A percentile compares a stretch with the other conserved stretches of the same genome.
These are phyloP conservation scores for Sebastes goodei DNA, from an alignment of 2,797 vertebrate species.

Conservation along the genomic window DNA sequence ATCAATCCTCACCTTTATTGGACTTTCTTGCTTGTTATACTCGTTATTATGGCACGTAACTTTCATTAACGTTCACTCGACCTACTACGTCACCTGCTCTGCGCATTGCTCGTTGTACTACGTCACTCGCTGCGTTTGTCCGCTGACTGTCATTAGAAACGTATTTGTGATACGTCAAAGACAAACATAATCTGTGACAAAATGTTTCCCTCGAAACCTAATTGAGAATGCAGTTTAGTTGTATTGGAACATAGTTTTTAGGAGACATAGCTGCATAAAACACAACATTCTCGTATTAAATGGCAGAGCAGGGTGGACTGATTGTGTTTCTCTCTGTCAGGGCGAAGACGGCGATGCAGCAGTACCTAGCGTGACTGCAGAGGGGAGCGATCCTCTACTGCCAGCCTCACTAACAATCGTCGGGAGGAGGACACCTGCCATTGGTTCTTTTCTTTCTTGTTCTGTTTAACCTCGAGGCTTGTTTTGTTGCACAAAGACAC, in stretches of 20 bases:
- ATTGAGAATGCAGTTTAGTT: too few species aligned
- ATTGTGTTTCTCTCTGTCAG: conserved; percentile 72
- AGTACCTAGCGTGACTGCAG: conserved; percentile 94
- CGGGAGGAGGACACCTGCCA: conserved; percentile 72
- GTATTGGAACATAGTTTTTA: too few species aligned
- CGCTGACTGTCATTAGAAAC: too few species aligned
- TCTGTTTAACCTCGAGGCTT: conserved; percentile 52
- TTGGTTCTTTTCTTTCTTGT: conserved; percentile 60
- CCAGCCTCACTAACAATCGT: conserved; percentile 62
- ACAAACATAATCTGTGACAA: too few species aligned
- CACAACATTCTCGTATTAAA: fast-evolving
- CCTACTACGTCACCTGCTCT: too few species aligned
- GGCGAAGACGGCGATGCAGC: conserved; percentile 98
- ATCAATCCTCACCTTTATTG: too few species aligned
- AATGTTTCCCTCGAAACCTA: fast-evolving
- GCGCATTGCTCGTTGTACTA: too few species aligned
- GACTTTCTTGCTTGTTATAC: too few species aligned
- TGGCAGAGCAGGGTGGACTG: not conserved
- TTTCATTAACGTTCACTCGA: too few species aligned
- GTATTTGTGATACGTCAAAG: too few species aligned
- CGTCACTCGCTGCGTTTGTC: too few species aligned
- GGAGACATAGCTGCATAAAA: too few species aligned
- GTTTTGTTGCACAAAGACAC: conserved; percentile 93
- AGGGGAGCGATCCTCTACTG: conserved; percentile 69
- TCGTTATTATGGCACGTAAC: fast-evolving